Percentiles rank a stretch among this genome's conserved stretches.
Evolutionary conservation across 2,113 vertebrate species (phyloP).

Genomic region (Nematolebias whitei): DNA sequence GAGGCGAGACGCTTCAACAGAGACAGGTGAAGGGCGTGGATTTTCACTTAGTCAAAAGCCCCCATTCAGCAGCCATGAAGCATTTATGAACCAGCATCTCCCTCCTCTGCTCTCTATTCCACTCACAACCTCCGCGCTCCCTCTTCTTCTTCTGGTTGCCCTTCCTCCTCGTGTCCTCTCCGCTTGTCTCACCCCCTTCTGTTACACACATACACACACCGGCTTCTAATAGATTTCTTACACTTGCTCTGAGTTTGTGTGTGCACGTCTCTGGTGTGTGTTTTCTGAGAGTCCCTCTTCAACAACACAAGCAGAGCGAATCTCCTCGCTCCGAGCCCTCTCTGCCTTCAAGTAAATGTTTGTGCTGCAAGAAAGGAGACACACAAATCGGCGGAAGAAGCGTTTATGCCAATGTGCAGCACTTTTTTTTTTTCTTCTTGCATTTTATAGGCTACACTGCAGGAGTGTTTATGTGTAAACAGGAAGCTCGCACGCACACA

Average conservation of each 20-base stretch:
- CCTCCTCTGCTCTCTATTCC: slow-evolving; percentile 61
- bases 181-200: background rate
- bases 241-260: background rate
- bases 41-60: slow-evolving; percentile 55
- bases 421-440: background rate
- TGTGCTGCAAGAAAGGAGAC: slow-evolving; percentile 22
- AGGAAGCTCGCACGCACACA: slow-evolving; percentile 12
- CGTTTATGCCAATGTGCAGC: slow-evolving; percentile 7
- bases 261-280: slow-evolving; percentile 32
- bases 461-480: slow-evolving; percentile 18
- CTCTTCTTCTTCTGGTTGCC: slow-evolving; percentile 2
- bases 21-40: slow-evolving; percentile 4
- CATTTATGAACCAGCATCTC: slow-evolving; percentile 68
- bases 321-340: slow-evolving; percentile 40
- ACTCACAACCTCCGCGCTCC: slow-evolving; percentile 44
- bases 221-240: slow-evolving; percentile 35
- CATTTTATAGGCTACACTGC: slow-evolving; percentile 14
- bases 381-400: slow-evolving; percentile 36
- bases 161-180: slow-evolving; percentile 20
- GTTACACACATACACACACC: slow-evolving; percentile 9
- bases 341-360: slow-evolving; percentile 65
- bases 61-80: slow-evolving; percentile 63
- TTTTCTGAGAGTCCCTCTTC: slow-evolving; percentile 54
- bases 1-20: slow-evolving; percentile 52
- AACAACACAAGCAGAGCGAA: slow-evolving; percentile 42